Evolutionary conservation across 2,888 invertebrate genomes (phyloP), one percentile per base, ranked within the genome.

Genomic region (Idaea straminata): DNA sequence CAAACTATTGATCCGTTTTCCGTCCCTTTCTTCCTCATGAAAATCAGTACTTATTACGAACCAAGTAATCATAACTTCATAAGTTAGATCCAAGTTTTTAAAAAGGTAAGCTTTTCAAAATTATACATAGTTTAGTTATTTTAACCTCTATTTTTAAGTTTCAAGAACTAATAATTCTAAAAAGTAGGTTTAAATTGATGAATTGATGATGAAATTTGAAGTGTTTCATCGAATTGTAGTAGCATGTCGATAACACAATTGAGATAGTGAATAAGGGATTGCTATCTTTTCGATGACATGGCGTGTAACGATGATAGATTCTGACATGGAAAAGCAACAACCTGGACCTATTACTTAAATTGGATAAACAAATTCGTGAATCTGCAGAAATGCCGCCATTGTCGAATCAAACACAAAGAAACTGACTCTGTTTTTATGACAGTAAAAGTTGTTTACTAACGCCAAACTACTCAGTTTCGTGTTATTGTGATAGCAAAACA

Each of bases 1-100:
- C 84, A 89, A 90, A 88, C 84, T 91, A 92, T 91, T 85, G 92
- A 92, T 91, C 89, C 83, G 77, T 87, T 82, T 82, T 85, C 83
- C 84, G 86, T 92, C 92, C 90, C 92, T 90, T 87, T 92, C 91
- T 86, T 81, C 76, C 89, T 81, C 81, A 84, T 80, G 85, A 83
- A 81, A 81, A 84, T 84, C 78, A 81, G 74, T 82, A 25, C 25
- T 25, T 25, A 77, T 82, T 77, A 69, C 66, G 65, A 72, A 72
- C 69, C 64, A 69, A 69, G 58, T 58, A 64, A 67, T 65, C 35
- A 65, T 64, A 66, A 7, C 13, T 47, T 7, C 6, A 47, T 47
- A 47, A 47, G 38, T 38, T 5, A 5, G 47, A 47, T 47, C 10
- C 47, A 13, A 47, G 47, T 47, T 10, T 47, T 47, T 64, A 35